A percentile compares a stretch with the other conserved stretches of the same genome.
Conservation (phyloP, 1,140 invertebrate genomes). For the Brachionus plicatilis region DNA sequence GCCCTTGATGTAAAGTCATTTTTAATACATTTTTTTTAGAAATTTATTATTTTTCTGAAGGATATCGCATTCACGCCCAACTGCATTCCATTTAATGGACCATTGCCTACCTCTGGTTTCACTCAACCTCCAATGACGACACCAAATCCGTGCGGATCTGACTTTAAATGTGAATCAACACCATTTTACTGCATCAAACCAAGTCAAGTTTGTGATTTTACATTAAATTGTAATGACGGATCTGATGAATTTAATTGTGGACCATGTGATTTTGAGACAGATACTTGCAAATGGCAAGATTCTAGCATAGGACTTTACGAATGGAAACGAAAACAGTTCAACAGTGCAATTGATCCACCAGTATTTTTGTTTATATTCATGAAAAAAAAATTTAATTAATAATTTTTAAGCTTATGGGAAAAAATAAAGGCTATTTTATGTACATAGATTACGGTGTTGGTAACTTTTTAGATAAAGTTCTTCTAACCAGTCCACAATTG, state of each 20-base stretch:
- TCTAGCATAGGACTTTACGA: slow-evolving; percentile 36
- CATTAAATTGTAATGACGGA: slow-evolving; percentile 46
- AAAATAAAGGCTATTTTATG: slow-evolving; percentile 45
- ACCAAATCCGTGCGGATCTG: background rate
- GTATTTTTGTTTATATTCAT: background rate
- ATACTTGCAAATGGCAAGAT: slow-evolving; percentile 41
- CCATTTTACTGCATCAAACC: slow-evolving; percentile 46
- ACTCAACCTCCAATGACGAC: slow-evolving; percentile 3
- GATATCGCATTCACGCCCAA: background rate
- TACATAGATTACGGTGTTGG: slow-evolving; percentile 47
- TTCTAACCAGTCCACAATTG: slow-evolving; percentile 47
- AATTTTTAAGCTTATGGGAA: background rate
- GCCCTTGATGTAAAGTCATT: background rate
- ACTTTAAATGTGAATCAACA: slow-evolving; percentile 10
- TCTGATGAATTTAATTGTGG: slow-evolving; percentile 51
- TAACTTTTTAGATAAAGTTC: slow-evolving; percentile 45
- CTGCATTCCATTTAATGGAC: background rate
- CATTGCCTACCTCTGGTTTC: slow-evolving; percentile 4
- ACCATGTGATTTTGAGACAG: slow-evolving; percentile 48
- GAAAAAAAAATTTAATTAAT: background rate
- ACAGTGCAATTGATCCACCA: slow-evolving; percentile 50
- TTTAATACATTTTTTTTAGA: background rate
- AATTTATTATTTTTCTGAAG: background rate
- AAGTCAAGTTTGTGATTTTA: slow-evolving; percentile 47
- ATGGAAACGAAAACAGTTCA: slow-evolving; percentile 60